Evolutionary conservation across 2,888 invertebrate species (phyloP).

Genomic region (Abrostola triplasia): DNA sequence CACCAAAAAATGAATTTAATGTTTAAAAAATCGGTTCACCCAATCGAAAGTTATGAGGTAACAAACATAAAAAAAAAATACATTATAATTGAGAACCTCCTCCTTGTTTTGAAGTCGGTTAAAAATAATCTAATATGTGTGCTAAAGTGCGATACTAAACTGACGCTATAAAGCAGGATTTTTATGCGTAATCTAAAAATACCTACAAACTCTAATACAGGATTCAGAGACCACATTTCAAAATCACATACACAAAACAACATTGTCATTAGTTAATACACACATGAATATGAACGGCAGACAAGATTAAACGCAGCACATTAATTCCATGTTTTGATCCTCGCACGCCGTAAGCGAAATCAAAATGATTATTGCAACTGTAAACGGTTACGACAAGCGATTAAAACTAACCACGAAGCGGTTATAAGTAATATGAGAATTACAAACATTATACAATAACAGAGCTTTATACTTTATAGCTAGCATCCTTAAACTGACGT

Average conservation of each 20-base stretch:
- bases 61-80: no score
- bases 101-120: no score
- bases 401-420: constrained; percentile 82
- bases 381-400: constrained; percentile 82
- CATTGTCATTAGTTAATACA: constrained; percentile 27
- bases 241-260: neutral
- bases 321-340: constrained; percentile 80
- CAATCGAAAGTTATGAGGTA: no score
- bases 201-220: no score
- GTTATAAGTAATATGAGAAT: constrained; percentile 56
- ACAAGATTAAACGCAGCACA: constrained; percentile 66
- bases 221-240: no score
- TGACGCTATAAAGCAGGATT: no score
- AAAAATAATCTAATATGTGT: no score
- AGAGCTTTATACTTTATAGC: constrained; percentile 73
- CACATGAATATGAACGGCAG: constrained; percentile 70
- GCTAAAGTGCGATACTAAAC: no score
- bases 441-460: constrained; percentile 40
- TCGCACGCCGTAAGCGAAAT: constrained; percentile 70
- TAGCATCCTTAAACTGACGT: constrained; percentile 65
- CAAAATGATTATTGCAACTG: constrained; percentile 85
- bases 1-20: no score
- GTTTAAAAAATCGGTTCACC: no score
- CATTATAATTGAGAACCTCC: no score
- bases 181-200: no score